A percentile compares a stretch with the other conserved stretches of the same genome.
phyloP scores from a whole-genome alignment of 23 tunicate genomes.

The Botrylloides violaceus region DNA sequence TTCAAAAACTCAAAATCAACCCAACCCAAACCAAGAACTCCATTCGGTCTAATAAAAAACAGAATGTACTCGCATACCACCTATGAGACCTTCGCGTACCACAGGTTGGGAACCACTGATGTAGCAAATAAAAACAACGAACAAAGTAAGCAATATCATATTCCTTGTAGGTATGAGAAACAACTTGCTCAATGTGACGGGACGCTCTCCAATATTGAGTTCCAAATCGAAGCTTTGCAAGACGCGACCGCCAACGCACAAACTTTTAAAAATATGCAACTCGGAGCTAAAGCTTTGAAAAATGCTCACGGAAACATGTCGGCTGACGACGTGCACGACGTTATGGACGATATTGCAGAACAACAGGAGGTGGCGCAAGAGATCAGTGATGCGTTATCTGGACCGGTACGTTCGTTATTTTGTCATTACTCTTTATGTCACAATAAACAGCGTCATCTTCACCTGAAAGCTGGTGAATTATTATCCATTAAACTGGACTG shows the following conservation, averaged over 20 bases:
- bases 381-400: constrained; percentile 64
- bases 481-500: too few species aligned
- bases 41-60: too few species aligned
- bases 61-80: too few species aligned
- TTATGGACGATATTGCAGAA: constrained; percentile 93
- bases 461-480: too few species aligned
- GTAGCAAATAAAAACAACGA: too few species aligned
- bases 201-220: constrained; percentile 88
- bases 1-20: too few species aligned
- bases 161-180: constrained; percentile 69
- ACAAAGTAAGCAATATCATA: too few species aligned
- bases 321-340: constrained; percentile 91
- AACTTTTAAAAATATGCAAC: constrained; percentile 82
- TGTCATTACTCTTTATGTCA: too few species aligned
- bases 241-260: constrained; percentile 81
- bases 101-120: too few species aligned
- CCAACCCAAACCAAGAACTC: too few species aligned
- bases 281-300: constrained; percentile 78
- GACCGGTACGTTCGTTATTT: constrained; percentile 10
- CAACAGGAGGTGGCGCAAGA: constrained; percentile 91
- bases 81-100: too few species aligned
- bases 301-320: constrained; percentile 77
- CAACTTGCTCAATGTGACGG: constrained; percentile 78
- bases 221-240: constrained; percentile 89
- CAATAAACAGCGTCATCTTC: too few species aligned